These are phyloP conservation scores for Latheticus oryzae DNA, from an alignment of 2,888 invertebrate species.

Conservation along the genomic window DNA sequence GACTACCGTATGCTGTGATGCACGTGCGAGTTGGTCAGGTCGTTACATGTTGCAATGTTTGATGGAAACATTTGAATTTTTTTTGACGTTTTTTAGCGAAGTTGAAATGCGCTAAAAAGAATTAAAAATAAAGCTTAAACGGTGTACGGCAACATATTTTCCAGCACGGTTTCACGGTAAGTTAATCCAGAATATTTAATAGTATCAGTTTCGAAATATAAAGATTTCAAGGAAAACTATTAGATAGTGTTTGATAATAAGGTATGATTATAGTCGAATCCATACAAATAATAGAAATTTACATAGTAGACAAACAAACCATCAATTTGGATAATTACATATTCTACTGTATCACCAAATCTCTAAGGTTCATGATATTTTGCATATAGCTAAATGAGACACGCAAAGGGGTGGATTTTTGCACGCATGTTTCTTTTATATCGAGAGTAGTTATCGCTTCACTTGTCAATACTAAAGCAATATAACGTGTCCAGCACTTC, in stretches of 20 bases:
- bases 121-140: no score
- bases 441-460: slow-evolving; percentile 23
- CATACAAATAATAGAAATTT: slow-evolving; percentile 20
- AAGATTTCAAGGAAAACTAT: no score
- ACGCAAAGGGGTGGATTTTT: slow-evolving; percentile 36
- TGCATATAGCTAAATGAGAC: slow-evolving; percentile 35
- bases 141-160: no score
- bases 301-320: slow-evolving; percentile 36
- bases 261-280: slow-evolving; percentile 9
- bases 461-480: slow-evolving; percentile 32
- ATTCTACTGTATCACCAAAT: slow-evolving; percentile 38
- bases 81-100: no score
- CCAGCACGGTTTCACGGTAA: no score
- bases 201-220: no score
- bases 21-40: slow-evolving; percentile 6
- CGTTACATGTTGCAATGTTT: slow-evolving; percentile 10
- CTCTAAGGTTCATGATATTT: slow-evolving; percentile 43
- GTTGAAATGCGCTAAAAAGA: no score
- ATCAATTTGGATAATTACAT: slow-evolving; percentile 33
- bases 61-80: no score
- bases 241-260: no score
- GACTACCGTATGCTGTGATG: slow-evolving; percentile 15
- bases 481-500: slow-evolving; percentile 31
- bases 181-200: no score
- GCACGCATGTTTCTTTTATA: slow-evolving; percentile 39